Base-by-base conservation (phyloP, 2,113 vertebrate genomes). In the Urocynchramus pylzowi region DNA sequence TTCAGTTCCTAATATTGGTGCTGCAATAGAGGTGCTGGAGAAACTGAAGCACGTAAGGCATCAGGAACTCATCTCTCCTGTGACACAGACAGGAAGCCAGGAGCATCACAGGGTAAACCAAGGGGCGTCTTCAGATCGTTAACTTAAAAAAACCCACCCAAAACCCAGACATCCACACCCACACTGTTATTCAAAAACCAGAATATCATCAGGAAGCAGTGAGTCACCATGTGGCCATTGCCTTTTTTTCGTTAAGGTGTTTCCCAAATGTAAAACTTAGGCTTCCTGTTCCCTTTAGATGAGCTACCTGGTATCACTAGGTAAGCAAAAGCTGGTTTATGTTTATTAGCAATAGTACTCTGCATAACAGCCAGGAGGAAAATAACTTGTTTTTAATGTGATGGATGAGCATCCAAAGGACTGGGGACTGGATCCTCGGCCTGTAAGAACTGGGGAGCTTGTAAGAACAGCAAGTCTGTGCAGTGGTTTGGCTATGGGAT, bases 141-240 rank as follows among this genome's bases (percentile, higher is more conserved):
- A 95, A 95, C 92, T 83, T 74, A 59, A 91, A 56, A 53, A 93
- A 93, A 76, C 31, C 84, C 93, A 82, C 89, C 89, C 83, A 41
- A 90, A 96, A 44, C 5, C 8, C 75, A 93, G 86, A 54, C 33
- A 50, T 30, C 92, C 96, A 97, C 93, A 90, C 90, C 93, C 95
- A 90, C 9, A 16, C 30, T 95, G 95, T 94, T 95, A 70, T 81
- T 97, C 44, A 93, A 81, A 95, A 96, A 41, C 20, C 77, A 68
- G 65, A 95, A 75, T 79, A 69, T 37, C 80, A 57, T 73, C 93
- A 95, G 93, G 94, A 95, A 93, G 86, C 42, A 64, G 61, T 89
- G 86, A 97, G 77, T 96, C 88, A 97, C 44, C 6, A 23, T 0
- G 3, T 42, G 67, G 31, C 83, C 77, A 35, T 50, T 84, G 90